A percentile compares a stretch with the other conserved stretches of the same genome.
Evolutionary conservation across 1,140 invertebrate species (phyloP).

Genomic region (Tribolium castaneum): DNA sequence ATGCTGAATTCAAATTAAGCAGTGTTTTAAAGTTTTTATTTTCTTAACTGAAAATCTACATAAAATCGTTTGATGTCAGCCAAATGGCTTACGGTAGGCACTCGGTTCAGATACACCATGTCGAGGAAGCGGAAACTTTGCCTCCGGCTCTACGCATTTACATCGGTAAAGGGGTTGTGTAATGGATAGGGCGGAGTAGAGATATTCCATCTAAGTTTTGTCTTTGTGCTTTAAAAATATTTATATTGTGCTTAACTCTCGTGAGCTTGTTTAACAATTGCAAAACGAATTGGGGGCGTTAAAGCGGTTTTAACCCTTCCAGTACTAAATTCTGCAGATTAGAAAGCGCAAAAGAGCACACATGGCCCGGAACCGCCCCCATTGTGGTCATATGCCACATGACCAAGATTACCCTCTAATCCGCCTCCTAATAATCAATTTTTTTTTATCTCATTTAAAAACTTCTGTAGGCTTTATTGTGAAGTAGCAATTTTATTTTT

Average conservation of each 20-base stretch:
- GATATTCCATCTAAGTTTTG: slow-evolving; percentile 58
- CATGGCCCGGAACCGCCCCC: background rate
- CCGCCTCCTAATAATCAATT: background rate
- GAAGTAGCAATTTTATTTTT: too few relatives aligned
- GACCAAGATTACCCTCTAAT: background rate
- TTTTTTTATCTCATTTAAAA: too few relatives aligned
- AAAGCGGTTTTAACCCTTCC: slow-evolving; percentile 32
- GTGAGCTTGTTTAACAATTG: slow-evolving; percentile 38
- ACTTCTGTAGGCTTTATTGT: too few relatives aligned
- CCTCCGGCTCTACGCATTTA: slow-evolving; percentile 53
- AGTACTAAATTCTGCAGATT: slow-evolving; percentile 1
- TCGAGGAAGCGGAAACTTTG: slow-evolving; percentile 44
- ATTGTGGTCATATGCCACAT: slow-evolving; percentile 17
- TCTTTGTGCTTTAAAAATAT: slow-evolving; percentile 58
- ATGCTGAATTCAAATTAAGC: slow-evolving; percentile 54
- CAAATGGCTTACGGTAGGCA: slow-evolving; percentile 48
- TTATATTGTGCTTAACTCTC: slow-evolving; percentile 52
- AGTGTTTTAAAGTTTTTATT: slow-evolving; percentile 58
- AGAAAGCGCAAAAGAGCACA: background rate
- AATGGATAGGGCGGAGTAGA: slow-evolving; percentile 54
- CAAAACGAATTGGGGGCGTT: slow-evolving; percentile 31
- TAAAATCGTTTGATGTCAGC: slow-evolving; percentile 56
- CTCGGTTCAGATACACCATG: slow-evolving; percentile 44
- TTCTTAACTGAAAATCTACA: slow-evolving; percentile 57
- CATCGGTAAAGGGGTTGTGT: slow-evolving; percentile 57